phyloP scores from a whole-genome alignment of 2,888 invertebrate species.

The Morpho deidamia region DNA sequence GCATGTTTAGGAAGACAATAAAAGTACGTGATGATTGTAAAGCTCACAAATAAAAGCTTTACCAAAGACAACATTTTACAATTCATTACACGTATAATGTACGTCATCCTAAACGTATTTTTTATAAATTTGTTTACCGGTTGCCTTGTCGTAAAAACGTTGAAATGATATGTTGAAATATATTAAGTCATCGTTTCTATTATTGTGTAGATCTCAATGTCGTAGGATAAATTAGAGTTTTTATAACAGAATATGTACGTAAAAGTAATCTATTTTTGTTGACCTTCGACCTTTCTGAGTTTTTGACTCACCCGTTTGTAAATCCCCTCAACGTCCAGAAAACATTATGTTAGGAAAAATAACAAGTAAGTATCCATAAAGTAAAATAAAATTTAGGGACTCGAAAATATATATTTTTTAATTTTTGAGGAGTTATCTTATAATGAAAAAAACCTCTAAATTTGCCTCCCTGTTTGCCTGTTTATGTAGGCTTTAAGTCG shows the following conservation, averaged over 20 bases:
- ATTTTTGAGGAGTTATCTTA: no score
- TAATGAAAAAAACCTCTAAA: no score
- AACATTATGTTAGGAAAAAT: no score
- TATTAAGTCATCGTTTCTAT: background rate
- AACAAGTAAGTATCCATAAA: no score
- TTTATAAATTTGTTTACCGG: slow-evolving; percentile 10
- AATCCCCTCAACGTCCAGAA: no score
- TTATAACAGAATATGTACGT: background rate
- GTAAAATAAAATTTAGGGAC: no score
- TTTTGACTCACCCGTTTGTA: no score
- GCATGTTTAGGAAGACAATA: background rate
- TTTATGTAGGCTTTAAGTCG: no score
- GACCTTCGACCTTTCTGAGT: no score
- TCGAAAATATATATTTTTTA: no score
- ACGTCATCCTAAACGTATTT: slow-evolving; percentile 7
- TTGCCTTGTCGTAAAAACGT: background rate
- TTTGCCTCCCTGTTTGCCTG: no score
- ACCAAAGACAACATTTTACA: slow-evolving; percentile 12
- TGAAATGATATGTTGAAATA: background rate
- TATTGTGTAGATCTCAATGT: background rate
- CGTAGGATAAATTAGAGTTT: background rate
- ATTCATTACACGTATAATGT: slow-evolving; percentile 7
- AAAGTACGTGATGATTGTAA: slow-evolving; percentile 3
- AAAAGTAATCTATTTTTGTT: no score
- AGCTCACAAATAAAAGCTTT: slow-evolving; percentile 1